Evolutionary conservation across 2,888 invertebrate species (phyloP).

Genomic region (Tridacna gigas): DNA sequence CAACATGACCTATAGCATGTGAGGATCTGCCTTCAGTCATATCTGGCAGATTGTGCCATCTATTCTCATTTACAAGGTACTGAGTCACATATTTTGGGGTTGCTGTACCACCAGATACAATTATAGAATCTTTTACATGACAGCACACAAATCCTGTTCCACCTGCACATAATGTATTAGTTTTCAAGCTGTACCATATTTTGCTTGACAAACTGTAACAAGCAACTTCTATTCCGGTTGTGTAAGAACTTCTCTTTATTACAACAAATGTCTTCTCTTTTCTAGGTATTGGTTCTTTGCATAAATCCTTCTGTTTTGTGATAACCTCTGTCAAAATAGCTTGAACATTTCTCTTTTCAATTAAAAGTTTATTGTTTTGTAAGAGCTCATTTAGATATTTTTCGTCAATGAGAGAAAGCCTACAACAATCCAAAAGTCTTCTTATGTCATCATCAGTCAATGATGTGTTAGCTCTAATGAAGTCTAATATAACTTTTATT

Average conservation of each 20-base stretch:
- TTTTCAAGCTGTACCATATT: slow-evolving; percentile 69
- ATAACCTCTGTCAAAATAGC: slow-evolving; percentile 40
- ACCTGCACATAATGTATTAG: slow-evolving; percentile 60
- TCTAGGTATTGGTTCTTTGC: slow-evolving; percentile 28
- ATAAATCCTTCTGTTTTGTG: slow-evolving; percentile 3
- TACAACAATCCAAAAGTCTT: slow-evolving; percentile 39
- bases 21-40: slow-evolving; percentile 65
- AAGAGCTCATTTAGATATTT: slow-evolving; percentile 29
- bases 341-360: slow-evolving; percentile 18
- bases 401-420: slow-evolving; percentile 42
- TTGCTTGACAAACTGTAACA: slow-evolving; percentile 70
- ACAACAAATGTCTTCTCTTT: slow-evolving; percentile 63
- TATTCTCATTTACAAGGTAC: slow-evolving; percentile 59
- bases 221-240: slow-evolving; percentile 64
- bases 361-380: slow-evolving; percentile 24
- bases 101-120: slow-evolving; percentile 71
- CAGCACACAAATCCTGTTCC: slow-evolving; percentile 71
- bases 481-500: slow-evolving; percentile 90
- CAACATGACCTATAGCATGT: slow-evolving; percentile 68
- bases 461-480: slow-evolving; percentile 84
- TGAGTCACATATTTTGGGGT: slow-evolving; percentile 64
- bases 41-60: slow-evolving; percentile 62
- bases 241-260: slow-evolving; percentile 56
- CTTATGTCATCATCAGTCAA: slow-evolving; percentile 21
- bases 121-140: slow-evolving; percentile 66